Evolutionary conservation across 2,888 invertebrate genomes (phyloP), one percentile per base, ranked within the genome.

Genomic region (Mimachlamys varia): DNA sequence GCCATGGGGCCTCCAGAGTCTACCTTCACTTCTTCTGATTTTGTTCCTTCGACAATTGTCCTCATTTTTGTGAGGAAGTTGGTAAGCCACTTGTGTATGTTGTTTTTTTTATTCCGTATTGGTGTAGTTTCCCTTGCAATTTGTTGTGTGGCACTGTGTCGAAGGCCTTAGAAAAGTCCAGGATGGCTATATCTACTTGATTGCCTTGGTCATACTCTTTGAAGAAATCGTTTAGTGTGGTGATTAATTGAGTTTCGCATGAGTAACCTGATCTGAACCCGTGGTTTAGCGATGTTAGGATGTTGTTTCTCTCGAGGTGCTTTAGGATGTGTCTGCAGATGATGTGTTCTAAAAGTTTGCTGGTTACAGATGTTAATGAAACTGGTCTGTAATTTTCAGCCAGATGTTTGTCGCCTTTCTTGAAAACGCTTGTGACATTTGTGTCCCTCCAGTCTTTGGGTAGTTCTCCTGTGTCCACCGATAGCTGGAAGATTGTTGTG

Each of bases 241-340:
- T 91, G n/a, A 93, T 22, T 53, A 92, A 90, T 38, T 94, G 93
- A 13, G 93, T 92, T 27, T 93, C 93, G 88, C 91, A 93, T 12
- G 44, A 44, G 7, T 44, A 44, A 44, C 44, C 44, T 5, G 92
- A 92, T 33, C 90, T 38, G 62, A 92, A 92, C 13, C 93, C 92
- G 88, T 93, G 91, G 87, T 93, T 92, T 3, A 92, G 62, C 4
- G 58, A 44, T 13, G 91, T 92, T 10, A 93, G 91, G 15, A 93
- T 90, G 27, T 89, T 90, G 89, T 92, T 58, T 55, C 33, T 89
- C 88, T 93, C 92, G 13, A 92, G 89, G 49, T 93, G 92, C 12
- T 89, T 90, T 27, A 91, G 76, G 12, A 93, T 91, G 37, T 93
- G 93, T 87, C 91, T 91, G 55, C 91, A 93, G 44, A 44, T 44